Conservation (phyloP, 2,113 vertebrate species). For the Neolamprologus falcicula region DNA sequence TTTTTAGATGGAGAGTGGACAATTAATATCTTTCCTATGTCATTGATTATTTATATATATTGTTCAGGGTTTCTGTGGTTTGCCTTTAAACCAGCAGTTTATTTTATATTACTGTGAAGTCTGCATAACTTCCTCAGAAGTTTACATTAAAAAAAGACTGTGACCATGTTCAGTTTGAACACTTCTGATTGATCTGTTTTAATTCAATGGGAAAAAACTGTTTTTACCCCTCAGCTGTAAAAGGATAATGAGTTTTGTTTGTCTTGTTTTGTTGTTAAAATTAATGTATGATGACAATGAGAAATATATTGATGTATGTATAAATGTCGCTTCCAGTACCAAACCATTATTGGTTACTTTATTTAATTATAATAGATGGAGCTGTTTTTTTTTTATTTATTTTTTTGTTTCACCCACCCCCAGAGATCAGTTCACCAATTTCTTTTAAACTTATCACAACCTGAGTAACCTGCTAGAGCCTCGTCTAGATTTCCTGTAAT, state of each 20-base stretch:
- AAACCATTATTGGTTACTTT: neutral
- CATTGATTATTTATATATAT: constrained; percentile 24
- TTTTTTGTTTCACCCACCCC: neutral
- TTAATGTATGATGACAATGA: neutral
- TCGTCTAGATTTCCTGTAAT: neutral
- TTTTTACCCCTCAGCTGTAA: neutral
- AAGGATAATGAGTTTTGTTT: neutral
- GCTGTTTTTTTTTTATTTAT: neutral
- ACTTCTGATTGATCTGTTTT: neutral
- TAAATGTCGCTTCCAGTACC: neutral
- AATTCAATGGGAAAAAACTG: neutral
- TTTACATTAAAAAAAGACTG: neutral
- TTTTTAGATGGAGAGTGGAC: neutral
- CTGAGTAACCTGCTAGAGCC: neutral
- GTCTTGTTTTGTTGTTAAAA: neutral
- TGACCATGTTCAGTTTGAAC: neutral
- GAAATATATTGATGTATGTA: neutral
- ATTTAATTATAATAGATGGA: neutral
- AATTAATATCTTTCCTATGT: neutral
- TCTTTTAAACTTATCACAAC: neutral
- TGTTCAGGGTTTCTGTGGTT: neutral
- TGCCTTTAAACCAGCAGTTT: neutral
- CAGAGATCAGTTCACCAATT: neutral
- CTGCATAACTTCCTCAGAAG: neutral
- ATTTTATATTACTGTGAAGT: neutral